Conservation (phyloP, 2,888 invertebrate genomes). For the Chloroclysta siterata region DNA sequence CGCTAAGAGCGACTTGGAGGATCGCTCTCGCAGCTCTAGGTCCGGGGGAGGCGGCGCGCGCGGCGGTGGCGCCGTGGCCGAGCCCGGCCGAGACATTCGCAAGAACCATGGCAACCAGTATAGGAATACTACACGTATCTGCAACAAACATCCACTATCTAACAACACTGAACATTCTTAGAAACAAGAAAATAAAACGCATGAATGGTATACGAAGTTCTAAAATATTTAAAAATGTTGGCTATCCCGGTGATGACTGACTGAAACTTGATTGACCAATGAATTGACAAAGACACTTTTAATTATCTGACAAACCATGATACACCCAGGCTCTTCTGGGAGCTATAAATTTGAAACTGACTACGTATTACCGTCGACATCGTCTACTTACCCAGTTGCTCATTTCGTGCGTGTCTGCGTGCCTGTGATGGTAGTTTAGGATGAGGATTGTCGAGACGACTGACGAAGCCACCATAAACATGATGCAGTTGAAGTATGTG, state of each 20-base stretch:
- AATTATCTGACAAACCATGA: too few relatives aligned
- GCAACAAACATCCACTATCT: conserved; percentile 39
- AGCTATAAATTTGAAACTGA: too few relatives aligned
- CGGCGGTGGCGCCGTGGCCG: conserved; percentile 86
- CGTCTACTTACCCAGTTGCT: conserved; percentile 93
- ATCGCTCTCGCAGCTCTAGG: conserved; percentile 94
- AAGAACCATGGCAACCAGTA: conserved; percentile 99
- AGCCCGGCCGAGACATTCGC: conserved; percentile 93
- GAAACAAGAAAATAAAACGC: not conserved
- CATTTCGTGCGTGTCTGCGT: conserved; percentile 98
- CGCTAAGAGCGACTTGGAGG: conserved; percentile 97
- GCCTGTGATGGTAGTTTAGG: conserved; percentile 98
- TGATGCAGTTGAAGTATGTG: conserved; percentile 99
- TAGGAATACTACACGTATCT: conserved; percentile 96
- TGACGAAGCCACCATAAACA: conserved; percentile 99
- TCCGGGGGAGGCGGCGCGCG: conserved; percentile 92
- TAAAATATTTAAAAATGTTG: not conserved
- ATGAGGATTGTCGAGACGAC: conserved; percentile 99
- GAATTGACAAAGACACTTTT: too few relatives aligned
- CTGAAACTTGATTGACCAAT: not conserved
- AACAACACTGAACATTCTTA: not conserved
- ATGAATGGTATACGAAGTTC: not conserved
- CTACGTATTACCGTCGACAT: not conserved
- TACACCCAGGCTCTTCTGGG: too few relatives aligned
- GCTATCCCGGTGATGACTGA: not conserved